A percentile compares a stretch with the other conserved stretches of the same genome.
Conservation (phyloP, 2,888 invertebrate species). For the Liopterus haemorrhoidalis region DNA sequence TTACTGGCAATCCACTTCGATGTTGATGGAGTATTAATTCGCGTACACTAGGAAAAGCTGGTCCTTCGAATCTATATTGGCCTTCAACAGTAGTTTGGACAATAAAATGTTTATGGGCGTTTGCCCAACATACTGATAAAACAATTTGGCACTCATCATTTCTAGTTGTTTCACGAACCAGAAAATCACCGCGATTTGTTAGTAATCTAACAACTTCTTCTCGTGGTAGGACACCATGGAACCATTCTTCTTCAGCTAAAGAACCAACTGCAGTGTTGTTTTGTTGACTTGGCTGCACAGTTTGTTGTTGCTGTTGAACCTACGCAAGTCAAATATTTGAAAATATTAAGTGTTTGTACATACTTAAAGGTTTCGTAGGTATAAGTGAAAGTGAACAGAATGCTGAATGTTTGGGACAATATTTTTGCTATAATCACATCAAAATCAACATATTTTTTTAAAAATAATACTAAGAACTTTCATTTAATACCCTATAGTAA, state of each 20-base stretch:
- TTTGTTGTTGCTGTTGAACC: too few relatives aligned
- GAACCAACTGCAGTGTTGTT: too few relatives aligned
- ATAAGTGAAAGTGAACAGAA: too few relatives aligned
- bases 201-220: conserved; percentile 91
- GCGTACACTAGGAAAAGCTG: conserved; percentile 85
- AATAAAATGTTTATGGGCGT: conserved; percentile 95
- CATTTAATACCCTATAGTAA: too few relatives aligned
- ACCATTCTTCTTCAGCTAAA: conserved; percentile 91
- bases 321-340: too few relatives aligned
- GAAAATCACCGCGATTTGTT: conserved; percentile 88
- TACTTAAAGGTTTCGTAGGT: too few relatives aligned
- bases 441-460: too few relatives aligned
- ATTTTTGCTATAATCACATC: too few relatives aligned
- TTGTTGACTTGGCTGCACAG: too few relatives aligned
- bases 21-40: conserved; percentile 87
- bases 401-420: too few relatives aligned
- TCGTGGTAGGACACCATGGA: conserved; percentile 91
- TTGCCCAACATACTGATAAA: conserved; percentile 90
- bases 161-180: conserved; percentile 87
- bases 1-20: conserved; percentile 80
- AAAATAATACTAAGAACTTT: too few relatives aligned
- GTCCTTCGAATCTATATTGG: conserved; percentile 89
- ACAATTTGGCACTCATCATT: conserved; percentile 91
- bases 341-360: too few relatives aligned
- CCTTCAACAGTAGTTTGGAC: conserved; percentile 92